These are phyloP conservation scores for Brachionus rotundiformis DNA, from an alignment of 1,140 invertebrate species.

Conservation along the genomic window DNA sequence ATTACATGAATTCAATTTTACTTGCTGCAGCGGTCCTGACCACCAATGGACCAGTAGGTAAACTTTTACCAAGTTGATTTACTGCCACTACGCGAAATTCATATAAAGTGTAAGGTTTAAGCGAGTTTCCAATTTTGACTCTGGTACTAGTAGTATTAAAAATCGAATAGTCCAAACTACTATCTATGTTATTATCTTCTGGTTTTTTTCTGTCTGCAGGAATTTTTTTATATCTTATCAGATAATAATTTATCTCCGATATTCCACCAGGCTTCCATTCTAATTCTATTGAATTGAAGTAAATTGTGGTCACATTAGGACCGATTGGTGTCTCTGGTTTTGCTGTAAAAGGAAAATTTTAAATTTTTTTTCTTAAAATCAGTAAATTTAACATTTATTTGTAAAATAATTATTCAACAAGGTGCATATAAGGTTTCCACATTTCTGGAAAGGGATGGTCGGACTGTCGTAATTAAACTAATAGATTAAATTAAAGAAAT, in stretches of 20 bases:
- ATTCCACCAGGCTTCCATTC: constrained; percentile 49
- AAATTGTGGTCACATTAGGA: constrained; percentile 37
- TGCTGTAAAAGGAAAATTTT: no score
- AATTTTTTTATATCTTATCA: not conserved
- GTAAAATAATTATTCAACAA: not conserved
- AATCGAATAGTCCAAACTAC: not conserved
- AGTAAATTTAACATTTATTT: no score
- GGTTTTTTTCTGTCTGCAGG: not conserved
- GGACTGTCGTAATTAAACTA: not conserved
- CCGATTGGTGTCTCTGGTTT: constrained; percentile 41
- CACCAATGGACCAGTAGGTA: not conserved
- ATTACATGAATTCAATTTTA: not conserved
- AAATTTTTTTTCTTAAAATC: no score
- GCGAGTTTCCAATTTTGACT: constrained; percentile 27
- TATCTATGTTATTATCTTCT: not conserved
- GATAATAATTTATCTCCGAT: not conserved
- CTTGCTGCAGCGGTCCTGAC: constrained; percentile 46
- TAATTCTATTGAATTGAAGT: constrained; percentile 35
- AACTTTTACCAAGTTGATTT: constrained; percentile 25
- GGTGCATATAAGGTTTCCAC: not conserved
- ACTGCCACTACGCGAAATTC: constrained; percentile 23
- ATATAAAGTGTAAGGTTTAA: constrained; percentile 42
- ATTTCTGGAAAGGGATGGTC: not conserved
- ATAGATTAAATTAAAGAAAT: not conserved
- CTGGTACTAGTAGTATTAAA: constrained; percentile 17